A percentile compares a stretch with the other conserved stretches of the same genome.
Conservation (phyloP, 2,113 vertebrate species). For the Gallinago media region DNA sequence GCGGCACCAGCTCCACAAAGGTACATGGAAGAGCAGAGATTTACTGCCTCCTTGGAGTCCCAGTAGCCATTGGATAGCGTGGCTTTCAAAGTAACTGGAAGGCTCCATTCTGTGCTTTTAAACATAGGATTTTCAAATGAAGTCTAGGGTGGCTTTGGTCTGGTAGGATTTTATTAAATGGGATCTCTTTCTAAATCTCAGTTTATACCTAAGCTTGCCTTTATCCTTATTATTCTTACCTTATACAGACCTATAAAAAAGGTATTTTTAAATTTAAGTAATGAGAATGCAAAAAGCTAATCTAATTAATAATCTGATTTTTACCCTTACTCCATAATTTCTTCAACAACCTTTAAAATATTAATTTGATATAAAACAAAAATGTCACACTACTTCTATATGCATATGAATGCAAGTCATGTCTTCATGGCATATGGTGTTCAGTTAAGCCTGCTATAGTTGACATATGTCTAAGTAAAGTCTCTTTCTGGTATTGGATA, state of each 20-base stretch:
- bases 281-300: not conserved
- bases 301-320: not conserved
- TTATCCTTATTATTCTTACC: not conserved
- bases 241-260: not conserved
- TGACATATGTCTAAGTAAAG: conserved; percentile 17
- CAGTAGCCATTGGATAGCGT: not conserved
- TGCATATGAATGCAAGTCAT: not conserved
- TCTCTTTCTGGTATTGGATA: not conserved
- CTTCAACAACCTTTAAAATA: conserved; percentile 2
- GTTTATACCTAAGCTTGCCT: not conserved
- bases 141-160: not conserved
- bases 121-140: not conserved
- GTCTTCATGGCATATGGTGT: conserved; percentile 26
- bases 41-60: not conserved
- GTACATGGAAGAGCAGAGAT: not conserved
- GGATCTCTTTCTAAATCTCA: not conserved
- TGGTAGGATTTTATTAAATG: not conserved
- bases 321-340: not conserved
- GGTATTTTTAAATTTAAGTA: not conserved
- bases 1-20: not conserved
- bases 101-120: conserved; percentile 28
- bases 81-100: not conserved
- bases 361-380: not conserved
- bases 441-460: not conserved
- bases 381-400: not conserved